Base-by-base conservation (phyloP, 2,888 invertebrate genomes). In the Ochlodes sylvanus region DNA sequence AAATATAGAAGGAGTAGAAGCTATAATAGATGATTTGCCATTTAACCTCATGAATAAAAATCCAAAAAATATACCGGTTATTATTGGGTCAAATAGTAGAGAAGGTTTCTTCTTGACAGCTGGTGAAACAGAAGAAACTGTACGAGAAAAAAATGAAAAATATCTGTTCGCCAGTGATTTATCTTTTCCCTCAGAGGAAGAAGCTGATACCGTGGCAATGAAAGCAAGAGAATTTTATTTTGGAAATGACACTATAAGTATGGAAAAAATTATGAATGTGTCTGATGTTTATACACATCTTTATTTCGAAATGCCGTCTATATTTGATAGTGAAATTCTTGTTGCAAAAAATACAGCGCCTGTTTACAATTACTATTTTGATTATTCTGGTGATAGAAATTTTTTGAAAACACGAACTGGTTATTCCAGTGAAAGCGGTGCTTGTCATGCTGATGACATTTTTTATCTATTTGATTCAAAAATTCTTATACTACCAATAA, bases 101-200 rank as follows among this genome's bases (percentile, higher is more conserved):
- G 92, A 91, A 83, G 91, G 90, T 17, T 67, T 87, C 2, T 89
- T 84, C 63, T 72, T 88, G 54, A 70, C 81, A 60, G 71, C 70
- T 15, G 69, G 67, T 12, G 82, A 83, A 50, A 76, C 76, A 14
- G 77, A 82, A 62, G 78, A 84, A 67, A 76, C 82, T 14, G 71
- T 88, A 4, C 72, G 75, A 44, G 77, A 79, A 50, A 84, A 83
- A 75, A 80, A 89, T 70, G 76, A 77, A 2, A 81, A 76, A 63
- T 91, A 89, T 72, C 72, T 91, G 5, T 87, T 92, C 73, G 90
- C 90, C 27, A 87, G 91, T 6, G 92, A 93, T 77, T 76, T 93
- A 68, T 75, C 77, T 47, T 90, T 93, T 74, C 19, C 79, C 15
- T 78, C 84, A 1, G 83, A 87, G 70, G 72, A 78, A n/a, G 81